Evolutionary conservation across 2,113 vertebrate species (phyloP).

Genomic region (Mesitornis unicolor): DNA sequence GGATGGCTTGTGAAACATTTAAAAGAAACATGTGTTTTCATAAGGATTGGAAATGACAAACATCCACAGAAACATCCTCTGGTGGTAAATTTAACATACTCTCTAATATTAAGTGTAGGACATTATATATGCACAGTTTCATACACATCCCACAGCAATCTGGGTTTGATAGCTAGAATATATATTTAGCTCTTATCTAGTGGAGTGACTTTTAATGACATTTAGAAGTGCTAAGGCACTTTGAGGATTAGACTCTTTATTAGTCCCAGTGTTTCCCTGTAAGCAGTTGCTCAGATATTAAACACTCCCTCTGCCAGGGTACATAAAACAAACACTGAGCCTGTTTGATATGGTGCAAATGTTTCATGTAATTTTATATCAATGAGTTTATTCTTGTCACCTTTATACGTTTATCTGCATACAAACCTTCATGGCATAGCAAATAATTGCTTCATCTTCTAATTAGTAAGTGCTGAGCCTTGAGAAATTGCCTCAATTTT

Average conservation of each 20-base stretch:
- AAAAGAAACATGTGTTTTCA: not conserved
- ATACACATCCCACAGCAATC: not conserved
- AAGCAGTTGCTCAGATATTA: not conserved
- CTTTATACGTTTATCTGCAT: not conserved
- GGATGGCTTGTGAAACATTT: not conserved
- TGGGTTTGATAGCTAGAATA: not conserved
- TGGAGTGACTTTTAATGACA: slow-evolving; percentile 49
- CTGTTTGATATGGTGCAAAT: not conserved
- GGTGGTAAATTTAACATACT: not conserved
- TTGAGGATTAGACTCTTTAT: not conserved
- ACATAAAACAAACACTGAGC: not conserved
- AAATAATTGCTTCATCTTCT: not conserved
- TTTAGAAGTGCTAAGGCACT: slow-evolving; percentile 2
- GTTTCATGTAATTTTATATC: not conserved
- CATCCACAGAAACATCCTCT: not conserved
- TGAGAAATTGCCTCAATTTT: not conserved
- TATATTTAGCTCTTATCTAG: not conserved
- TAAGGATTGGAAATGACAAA: not conserved
- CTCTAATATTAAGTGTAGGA: not conserved
- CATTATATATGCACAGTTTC: not conserved
- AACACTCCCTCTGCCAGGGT: not conserved
- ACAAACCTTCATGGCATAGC: not conserved
- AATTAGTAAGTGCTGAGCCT: not conserved
- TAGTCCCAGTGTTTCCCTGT: not conserved
- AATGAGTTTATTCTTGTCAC: not conserved